Base-by-base conservation (phyloP, 2,888 invertebrate species). In the Sinelater perroti region DNA sequence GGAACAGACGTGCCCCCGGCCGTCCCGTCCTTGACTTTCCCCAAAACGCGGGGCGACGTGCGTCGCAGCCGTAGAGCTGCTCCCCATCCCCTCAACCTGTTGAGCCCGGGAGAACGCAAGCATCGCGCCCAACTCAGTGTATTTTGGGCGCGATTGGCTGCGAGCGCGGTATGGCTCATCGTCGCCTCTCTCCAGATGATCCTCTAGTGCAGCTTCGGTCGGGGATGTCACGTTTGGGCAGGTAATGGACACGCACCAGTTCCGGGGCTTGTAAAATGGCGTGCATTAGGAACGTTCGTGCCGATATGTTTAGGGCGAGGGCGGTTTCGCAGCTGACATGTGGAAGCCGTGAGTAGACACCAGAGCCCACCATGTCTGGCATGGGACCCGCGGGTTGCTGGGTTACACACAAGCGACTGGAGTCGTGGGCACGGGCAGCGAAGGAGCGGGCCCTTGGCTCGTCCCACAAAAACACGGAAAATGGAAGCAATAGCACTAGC, bases 341-440 rank as follows among this genome's bases (percentile, higher is more conserved):
- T 28, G 30, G 30, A 7, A 44, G 28, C 10, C 18, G 44, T 44
- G 44, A 44, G 30, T 30, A 30, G 21, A 42, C 7, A 33, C 5
- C 8, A 14, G 14, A 42, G 45, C 28, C 6, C 47, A 63, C 47
- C 20, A 77, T 77, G 76, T 75, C 75, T 30, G 88, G 88, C 54
- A 79, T 89, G 69, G 88, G 88, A 67, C 89, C 89, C 54, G 86
- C 89, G 10, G 86, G 87, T 58, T 88, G 88, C 68, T 90, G 89
- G 89, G 86, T 88, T 60, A 87, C 89, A 17, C 89, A 90, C 76
- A 89, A 89, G 75, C 79, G 89, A 62, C 81, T 90, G 35, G 89
- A 89, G 75, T 87, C 88, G 5, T 90, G 90, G 90, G 89, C 89
- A 1, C 80, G 87, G 52, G 87, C 89, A 42, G 89, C 89, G 36